Evolutionary conservation across 1,140 invertebrate species (phyloP).

Genomic region (Venustaconcha ellipsiformis): DNA sequence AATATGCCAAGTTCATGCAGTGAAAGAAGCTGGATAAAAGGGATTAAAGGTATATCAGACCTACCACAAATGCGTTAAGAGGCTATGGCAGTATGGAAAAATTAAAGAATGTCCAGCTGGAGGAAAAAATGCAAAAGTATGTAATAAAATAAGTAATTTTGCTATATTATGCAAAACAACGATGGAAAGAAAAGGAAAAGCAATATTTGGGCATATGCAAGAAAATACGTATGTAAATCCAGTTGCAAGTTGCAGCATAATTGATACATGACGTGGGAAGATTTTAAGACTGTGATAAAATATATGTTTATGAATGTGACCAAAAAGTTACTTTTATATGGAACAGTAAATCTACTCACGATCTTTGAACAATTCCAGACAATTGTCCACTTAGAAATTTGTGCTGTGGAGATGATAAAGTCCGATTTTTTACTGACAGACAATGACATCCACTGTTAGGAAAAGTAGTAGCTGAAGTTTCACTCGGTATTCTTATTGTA

Average conservation of each 20-base stretch:
- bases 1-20: not conserved
- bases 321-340: slow-evolving; percentile 24
- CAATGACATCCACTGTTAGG: slow-evolving; percentile 5
- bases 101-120: not conserved
- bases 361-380: slow-evolving; percentile 20
- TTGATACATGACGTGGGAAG: slow-evolving; percentile 5
- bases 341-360: slow-evolving; percentile 12
- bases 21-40: not conserved
- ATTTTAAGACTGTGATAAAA: slow-evolving; percentile 3
- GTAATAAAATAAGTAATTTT: slow-evolving; percentile 31
- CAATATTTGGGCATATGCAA: not conserved
- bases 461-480: not conserved
- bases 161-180: slow-evolving; percentile 11
- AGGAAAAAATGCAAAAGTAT: slow-evolving; percentile 16
- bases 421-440: slow-evolving; percentile 15
- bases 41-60: not conserved
- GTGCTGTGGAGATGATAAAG: not conserved
- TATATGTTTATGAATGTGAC: slow-evolving; percentile 3
- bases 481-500: slow-evolving; percentile 9
- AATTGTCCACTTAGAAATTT: not conserved
- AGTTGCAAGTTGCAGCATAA: slow-evolving; percentile 17
- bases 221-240: slow-evolving; percentile 13
- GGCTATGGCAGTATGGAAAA: slow-evolving; percentile 11
- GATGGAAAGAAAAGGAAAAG: no score
- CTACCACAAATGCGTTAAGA: slow-evolving; percentile 9